These are phyloP conservation scores for Synanthedon tipuliformis DNA, from an alignment of 2,888 invertebrate genomes.

Conservation along the genomic window DNA sequence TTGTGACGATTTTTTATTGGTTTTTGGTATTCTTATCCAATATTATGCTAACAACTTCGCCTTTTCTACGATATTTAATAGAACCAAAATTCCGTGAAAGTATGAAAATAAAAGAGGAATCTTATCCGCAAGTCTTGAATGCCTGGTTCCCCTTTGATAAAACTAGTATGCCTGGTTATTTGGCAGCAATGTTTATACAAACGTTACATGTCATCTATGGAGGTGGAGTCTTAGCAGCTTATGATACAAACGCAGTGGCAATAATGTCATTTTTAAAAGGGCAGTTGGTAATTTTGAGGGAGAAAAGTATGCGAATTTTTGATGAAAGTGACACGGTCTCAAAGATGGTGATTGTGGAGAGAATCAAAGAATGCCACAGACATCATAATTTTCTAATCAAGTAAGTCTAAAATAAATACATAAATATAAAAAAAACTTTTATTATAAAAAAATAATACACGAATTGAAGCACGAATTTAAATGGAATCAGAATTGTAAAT, in stretches of 20 bases:
- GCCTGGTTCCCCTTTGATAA: slow-evolving; percentile 51
- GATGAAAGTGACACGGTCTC: slow-evolving; percentile 10
- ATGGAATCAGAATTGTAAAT: background rate
- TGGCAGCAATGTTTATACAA: slow-evolving; percentile 25
- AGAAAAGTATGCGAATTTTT: slow-evolving; percentile 29
- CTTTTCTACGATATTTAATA: slow-evolving; percentile 6
- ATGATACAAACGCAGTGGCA: slow-evolving; percentile 33
- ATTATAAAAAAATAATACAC: no score
- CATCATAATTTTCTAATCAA: slow-evolving; percentile 32
- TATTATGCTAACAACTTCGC: slow-evolving; percentile 20
- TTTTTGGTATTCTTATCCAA: slow-evolving; percentile 25
- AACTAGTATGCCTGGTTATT: slow-evolving; percentile 33
- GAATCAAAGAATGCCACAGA: slow-evolving; percentile 39
- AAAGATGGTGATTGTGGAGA: slow-evolving; percentile 12
- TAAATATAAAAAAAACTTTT: background rate
- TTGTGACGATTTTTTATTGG: slow-evolving; percentile 35
- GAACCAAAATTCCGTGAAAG: no score
- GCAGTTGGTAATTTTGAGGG: slow-evolving; percentile 30
- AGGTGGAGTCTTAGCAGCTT: slow-evolving; percentile 27
- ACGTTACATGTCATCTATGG: slow-evolving; percentile 27
- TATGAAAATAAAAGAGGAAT: slow-evolving; percentile 16
- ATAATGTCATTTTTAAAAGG: slow-evolving; percentile 46
- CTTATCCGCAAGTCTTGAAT: slow-evolving; percentile 34
- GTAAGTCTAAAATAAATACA: slow-evolving; percentile 20
- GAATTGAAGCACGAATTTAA: no score